Evolutionary conservation across 2,888 invertebrate species (phyloP), one percentile per base, ranked within the genome.

Genomic region (Drosophila yooni): DNA sequence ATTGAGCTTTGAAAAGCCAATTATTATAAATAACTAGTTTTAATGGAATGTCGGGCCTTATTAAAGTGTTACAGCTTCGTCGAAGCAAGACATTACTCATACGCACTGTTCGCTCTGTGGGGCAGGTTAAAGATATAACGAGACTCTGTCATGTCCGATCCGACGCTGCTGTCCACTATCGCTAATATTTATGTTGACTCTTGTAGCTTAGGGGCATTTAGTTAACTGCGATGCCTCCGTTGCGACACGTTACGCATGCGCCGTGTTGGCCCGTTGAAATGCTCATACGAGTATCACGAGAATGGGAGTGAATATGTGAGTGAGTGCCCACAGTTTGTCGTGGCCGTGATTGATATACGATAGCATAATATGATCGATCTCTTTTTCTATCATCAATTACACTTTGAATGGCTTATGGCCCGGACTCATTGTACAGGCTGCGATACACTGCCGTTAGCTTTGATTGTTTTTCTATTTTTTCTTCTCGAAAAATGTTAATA

Each of bases 351-450:
- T 88, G 90, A 88, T 88, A 88, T 89, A 86, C 82, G 87, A 76
- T 90, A 88, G 88, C 76, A 79, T 83, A 86, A 86, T 86, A 82
- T 88, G 87, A 88, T 88, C 87, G 90, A 88, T 88, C 87, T 87
- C 90, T 87, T 88, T 88, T 81, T 86, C 81, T 87, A 88, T 89
- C 87, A 88, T 88, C 87, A 88, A 88, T 88, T 89, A 88, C 83
- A 81, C 83, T 81, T 82, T 86, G 88, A 82, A 74, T 79, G 70
- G 85, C 83, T 88, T 76, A 73, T 85, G 83, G 81, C 78, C 76
- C 82, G 66, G 67, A 40, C 79, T 68, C 70, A 79, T 84, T 84
- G 82, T 83, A 43, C 54, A 43, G 43, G 29, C 43, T 40, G 62
- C 36, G 54, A 69, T 51, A 62, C 25, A 56, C 53, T 65, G 86